Evolutionary conservation across 2,113 vertebrate genomes (phyloP).

Genomic region (Cygnus atratus): DNA sequence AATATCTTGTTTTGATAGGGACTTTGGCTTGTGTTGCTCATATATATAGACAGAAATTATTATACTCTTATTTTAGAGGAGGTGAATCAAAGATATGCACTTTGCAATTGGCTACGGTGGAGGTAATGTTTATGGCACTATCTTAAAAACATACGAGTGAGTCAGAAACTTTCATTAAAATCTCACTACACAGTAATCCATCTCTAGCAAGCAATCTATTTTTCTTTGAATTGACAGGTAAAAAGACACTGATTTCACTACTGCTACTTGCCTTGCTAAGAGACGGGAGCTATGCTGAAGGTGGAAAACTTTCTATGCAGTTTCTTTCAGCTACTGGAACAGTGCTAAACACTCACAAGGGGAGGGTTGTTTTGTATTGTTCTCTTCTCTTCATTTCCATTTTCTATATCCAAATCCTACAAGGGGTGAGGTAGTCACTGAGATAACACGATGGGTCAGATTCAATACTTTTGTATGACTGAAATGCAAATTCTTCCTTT

Average conservation of each 20-base stretch:
- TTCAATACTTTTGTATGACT: neutral
- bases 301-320: neutral
- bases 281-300: neutral
- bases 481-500: neutral
- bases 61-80: neutral
- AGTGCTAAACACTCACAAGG: neutral
- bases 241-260: neutral
- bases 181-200: neutral
- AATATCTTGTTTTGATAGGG: neutral
- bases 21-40: neutral
- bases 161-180: neutral
- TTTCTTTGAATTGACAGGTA: neutral
- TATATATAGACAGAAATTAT: neutral
- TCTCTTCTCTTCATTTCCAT: neutral
- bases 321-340: neutral
- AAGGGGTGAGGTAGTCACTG: neutral
- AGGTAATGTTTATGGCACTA: neutral
- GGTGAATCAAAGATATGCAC: slow-evolving; percentile 12
- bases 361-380: neutral
- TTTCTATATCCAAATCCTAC: neutral
- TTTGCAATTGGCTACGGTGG: neutral
- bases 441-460: neutral
- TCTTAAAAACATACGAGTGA: neutral
- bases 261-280: neutral
- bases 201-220: neutral